Conservation (phyloP, 2,888 invertebrate genomes). For the Parochlus steinenii region DNA sequence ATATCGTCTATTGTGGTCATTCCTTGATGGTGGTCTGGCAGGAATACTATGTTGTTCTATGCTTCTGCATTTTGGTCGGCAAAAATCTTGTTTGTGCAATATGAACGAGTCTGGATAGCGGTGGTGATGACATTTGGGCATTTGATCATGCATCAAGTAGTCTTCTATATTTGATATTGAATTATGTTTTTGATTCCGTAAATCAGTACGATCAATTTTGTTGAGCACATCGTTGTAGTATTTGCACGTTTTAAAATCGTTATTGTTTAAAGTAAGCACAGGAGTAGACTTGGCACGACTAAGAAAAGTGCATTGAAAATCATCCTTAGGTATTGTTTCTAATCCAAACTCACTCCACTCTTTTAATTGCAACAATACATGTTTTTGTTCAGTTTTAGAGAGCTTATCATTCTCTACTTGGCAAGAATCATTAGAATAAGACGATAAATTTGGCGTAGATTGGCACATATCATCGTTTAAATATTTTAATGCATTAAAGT, state of each 20-base stretch:
- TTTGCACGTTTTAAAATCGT: background rate
- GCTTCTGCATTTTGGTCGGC: background rate
- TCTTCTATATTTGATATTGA: background rate
- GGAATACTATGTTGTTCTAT: background rate
- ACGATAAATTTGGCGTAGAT: slow-evolving; percentile 7
- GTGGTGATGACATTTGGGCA: background rate
- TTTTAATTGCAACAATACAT: slow-evolving; percentile 25
- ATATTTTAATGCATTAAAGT: slow-evolving; percentile 30
- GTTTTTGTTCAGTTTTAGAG: slow-evolving; percentile 19
- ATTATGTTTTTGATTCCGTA: too few species aligned
- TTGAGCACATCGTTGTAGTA: background rate
- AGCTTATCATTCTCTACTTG: slow-evolving; percentile 1
- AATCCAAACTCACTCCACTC: slow-evolving; percentile 29
- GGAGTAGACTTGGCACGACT: background rate
- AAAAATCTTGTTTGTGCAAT: background rate
- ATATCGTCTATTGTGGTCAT: too few species aligned
- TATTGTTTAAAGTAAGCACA: background rate
- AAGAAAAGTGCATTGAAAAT: slow-evolving; percentile 1
- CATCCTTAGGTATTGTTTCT: background rate
- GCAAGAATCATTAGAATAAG: too few species aligned
- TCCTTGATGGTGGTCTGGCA: too few species aligned
- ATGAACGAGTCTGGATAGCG: background rate
- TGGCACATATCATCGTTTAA: slow-evolving; percentile 3
- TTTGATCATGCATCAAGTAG: background rate
- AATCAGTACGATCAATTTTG: background rate